phyloP scores from a whole-genome alignment of 2,888 invertebrate species.

The Rhagium mordax region DNA sequence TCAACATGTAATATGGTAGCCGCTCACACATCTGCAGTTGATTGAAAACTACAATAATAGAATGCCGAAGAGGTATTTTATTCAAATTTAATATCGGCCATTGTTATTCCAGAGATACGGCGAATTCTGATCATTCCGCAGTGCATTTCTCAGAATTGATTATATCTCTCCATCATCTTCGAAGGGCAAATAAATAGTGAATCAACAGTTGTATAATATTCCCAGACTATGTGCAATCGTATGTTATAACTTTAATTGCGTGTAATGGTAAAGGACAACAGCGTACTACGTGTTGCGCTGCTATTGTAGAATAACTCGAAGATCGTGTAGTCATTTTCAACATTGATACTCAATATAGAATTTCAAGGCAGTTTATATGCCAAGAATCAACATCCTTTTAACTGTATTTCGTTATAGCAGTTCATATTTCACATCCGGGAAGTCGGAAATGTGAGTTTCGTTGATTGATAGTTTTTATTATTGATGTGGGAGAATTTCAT shows the following conservation, averaged over 20 bases:
- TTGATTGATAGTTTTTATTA: slow-evolving; percentile 8
- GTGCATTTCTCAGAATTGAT: slow-evolving; percentile 19
- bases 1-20: slow-evolving; percentile 28
- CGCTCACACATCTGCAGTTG: slow-evolving; percentile 26
- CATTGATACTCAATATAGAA: slow-evolving; percentile 27
- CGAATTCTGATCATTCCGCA: slow-evolving; percentile 30
- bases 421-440: slow-evolving; percentile 26
- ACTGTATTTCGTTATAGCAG: slow-evolving; percentile 35
- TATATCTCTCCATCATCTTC: slow-evolving; percentile 23
- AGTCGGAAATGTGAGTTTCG: slow-evolving; percentile 11
- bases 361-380: slow-evolving; percentile 38
- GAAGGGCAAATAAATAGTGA: slow-evolving; percentile 38
- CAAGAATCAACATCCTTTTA: slow-evolving; percentile 39
- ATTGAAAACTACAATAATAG: slow-evolving; percentile 27
- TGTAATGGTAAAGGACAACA: slow-evolving; percentile 20
- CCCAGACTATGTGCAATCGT: slow-evolving; percentile 26
- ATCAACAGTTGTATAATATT: slow-evolving; percentile 24
- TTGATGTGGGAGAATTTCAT: neutral
- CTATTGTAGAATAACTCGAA: slow-evolving; percentile 24
- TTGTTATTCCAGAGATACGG: slow-evolving; percentile 24
- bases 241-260: slow-evolving; percentile 29
- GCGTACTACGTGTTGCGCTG: slow-evolving; percentile 20
- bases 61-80: slow-evolving; percentile 26
- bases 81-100: slow-evolving; percentile 28
- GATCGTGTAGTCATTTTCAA: slow-evolving; percentile 22